These are phyloP conservation scores for Aselliscus stoliczkanus DNA, from an alignment of 2,797 vertebrate species.

Conservation along the genomic window DNA sequence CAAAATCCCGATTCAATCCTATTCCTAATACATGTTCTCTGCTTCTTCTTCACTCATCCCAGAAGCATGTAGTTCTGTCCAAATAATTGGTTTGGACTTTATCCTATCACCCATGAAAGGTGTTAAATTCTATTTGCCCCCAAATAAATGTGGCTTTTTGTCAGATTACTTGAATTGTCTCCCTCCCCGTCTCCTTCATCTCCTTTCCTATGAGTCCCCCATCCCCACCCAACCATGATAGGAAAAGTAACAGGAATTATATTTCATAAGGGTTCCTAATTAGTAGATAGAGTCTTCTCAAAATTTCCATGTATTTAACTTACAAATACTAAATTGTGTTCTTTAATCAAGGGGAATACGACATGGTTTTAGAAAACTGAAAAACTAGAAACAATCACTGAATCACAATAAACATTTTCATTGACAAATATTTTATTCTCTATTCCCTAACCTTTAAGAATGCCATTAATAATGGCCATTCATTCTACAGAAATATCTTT, in stretches of 20 bases:
- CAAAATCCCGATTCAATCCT: not conserved
- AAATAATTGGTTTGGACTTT: not conserved
- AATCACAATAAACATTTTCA: slow-evolving; percentile 5
- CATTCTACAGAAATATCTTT: not conserved
- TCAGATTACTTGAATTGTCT: not conserved
- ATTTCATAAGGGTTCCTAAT: not conserved
- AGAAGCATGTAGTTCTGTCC: not conserved
- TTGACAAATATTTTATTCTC: not conserved
- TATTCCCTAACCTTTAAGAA: not conserved
- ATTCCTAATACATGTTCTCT: not conserved
- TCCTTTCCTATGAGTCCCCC: not conserved
- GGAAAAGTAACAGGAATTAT: not conserved
- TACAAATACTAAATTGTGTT: not conserved
- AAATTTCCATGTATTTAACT: not conserved
- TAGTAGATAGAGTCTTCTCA: not conserved
- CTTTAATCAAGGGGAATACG: not conserved
- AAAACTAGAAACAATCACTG: not conserved
- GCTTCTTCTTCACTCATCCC: not conserved
- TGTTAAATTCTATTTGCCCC: not conserved
- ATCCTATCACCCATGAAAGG: not conserved
- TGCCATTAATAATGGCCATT: not conserved
- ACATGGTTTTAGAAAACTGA: not conserved
- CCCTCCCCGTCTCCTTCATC: not conserved
- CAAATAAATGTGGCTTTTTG: not conserved
- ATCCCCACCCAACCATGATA: not conserved